Base-by-base conservation (phyloP, 1,140 invertebrate species). In the Lordiphosa collinella region DNA sequence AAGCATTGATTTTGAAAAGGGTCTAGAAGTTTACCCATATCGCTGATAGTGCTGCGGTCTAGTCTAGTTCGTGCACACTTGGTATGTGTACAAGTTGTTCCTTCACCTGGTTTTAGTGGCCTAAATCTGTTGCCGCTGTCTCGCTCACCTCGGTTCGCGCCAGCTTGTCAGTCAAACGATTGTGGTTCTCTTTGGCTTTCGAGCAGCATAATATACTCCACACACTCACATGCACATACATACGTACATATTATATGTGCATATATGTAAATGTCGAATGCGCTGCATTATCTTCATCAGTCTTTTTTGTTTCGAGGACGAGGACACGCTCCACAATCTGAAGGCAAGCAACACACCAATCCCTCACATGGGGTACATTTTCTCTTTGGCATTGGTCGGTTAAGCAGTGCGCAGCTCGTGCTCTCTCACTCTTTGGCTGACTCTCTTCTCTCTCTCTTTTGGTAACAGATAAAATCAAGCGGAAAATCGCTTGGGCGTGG, bases 131-230 rank as follows among this genome's bases (percentile, higher is more conserved):
- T 38, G 13, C 7, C 11, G 11, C 22, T 43, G 22, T 11, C 22
- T n/a, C 41, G 18, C 40, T 25, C 18, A 43, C 40, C 41, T 44
- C 16, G n/a, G 29, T 31, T 44, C 11, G 41, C 41, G 41, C 29
- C 41, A 44, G 22, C 22, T 29, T 44, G 41, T 44, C 41, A 44
- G 41, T 44, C 22, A 44, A 44, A 44, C 41, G 41, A 44, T 29
- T 29, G 41, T 25, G 41, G 29, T 25, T 44, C 41, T 12, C 22
- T 44, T 29, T 44, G 22, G 41, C 41, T 29, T 44, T 44, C n/a
- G 29, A 12, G 22, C 41, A 44, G 22, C 41, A 44, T 44, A 44
- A 44, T 29, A 41, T 11, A 41, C 38, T 22, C 16, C 12, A 14
- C 14, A 37, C 4, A 37, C 9, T n/a, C 7, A 12, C 9, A 7